phyloP scores from a whole-genome alignment of 1,140 invertebrate genomes.

The Drosophila tropicalis region DNA sequence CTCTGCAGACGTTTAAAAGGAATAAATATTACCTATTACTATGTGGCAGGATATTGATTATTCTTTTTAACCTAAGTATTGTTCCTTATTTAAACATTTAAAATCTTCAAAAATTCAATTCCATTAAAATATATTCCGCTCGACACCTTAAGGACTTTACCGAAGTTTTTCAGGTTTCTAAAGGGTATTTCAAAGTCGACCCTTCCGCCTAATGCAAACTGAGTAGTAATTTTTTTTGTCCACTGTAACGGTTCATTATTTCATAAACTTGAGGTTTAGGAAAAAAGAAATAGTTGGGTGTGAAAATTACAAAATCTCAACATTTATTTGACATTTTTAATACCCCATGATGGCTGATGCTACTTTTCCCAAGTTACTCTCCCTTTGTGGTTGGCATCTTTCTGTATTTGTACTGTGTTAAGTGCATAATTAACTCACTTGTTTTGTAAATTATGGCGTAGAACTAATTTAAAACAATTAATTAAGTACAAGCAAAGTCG shows the following conservation, averaged over 20 bases:
- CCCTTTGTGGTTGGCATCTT: not conserved
- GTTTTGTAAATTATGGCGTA: conserved; percentile 17
- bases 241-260: conserved; percentile 60
- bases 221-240: conserved; percentile 22
- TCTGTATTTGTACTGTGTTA: conserved; percentile 15
- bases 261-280: conserved; percentile 46
- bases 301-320: conserved; percentile 61
- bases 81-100: too few relatives aligned
- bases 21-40: too few relatives aligned
- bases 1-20: too few relatives aligned
- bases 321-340: conserved; percentile 66
- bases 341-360: conserved; percentile 7
- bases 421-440: conserved; percentile 54
- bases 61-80: too few relatives aligned
- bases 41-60: too few relatives aligned
- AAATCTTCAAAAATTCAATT: too few relatives aligned
- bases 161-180: too few relatives aligned
- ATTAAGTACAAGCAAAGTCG: not conserved
- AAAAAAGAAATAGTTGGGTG: conserved; percentile 23
- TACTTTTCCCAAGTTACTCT: conserved; percentile 18
- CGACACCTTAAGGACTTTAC: too few relatives aligned
- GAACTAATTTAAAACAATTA: conserved; percentile 68
- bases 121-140: too few relatives aligned
- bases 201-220: not conserved
- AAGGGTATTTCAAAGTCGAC: not conserved